Evolutionary conservation across 2,113 vertebrate genomes (phyloP), one percentile per base, ranked within the genome.

Genomic region (Dendropsophus ebraccatus): DNA sequence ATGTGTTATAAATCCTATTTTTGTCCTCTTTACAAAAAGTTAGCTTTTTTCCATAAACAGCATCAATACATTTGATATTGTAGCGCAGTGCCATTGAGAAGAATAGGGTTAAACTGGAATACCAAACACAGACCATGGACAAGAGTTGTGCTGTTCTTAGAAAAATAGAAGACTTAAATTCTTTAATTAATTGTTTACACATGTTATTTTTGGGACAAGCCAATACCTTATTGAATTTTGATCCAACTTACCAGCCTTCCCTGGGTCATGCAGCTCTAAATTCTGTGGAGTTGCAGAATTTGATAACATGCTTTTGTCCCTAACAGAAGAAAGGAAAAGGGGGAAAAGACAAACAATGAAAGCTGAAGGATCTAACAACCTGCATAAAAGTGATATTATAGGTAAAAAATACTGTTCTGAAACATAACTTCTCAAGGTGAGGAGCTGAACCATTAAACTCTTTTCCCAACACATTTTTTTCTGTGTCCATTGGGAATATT

Each of bases 221-320:
- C 47, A 19, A 35, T 32, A 28, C 16, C 35, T 52, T 77, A 78
- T 19, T 25, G 3, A 23, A 21, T 23, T 0, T 56, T 35, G 2
- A 56, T 58, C 73, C 16, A 83, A 88, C 96, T 86, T 94, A 99
- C 98, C 96, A 88, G 96, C 87, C 91, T 94, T 97, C 70, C 96
- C 91, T 85, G 96, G 95, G 54, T 96, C 94, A 28, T 97, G 97
- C 73, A 98, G 92, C 88, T 99, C 97, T 92, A 99, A 90, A 87
- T 95, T 95, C 92, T 98, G 97, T 49, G 95, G 93, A 87, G 96
- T 96, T 90, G 98, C 97, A 45, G 94, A 94, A 90, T 97, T 96
- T 0, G 96, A 98, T 52, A 98, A 93, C 97, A 99, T 98, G 90
- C 97, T 99, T 88, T 99, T 92, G 91, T 99, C 97, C 89, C 98